Evolutionary conservation across 2,113 vertebrate genomes (phyloP).

Genomic region (Chionomys nivalis): DNA sequence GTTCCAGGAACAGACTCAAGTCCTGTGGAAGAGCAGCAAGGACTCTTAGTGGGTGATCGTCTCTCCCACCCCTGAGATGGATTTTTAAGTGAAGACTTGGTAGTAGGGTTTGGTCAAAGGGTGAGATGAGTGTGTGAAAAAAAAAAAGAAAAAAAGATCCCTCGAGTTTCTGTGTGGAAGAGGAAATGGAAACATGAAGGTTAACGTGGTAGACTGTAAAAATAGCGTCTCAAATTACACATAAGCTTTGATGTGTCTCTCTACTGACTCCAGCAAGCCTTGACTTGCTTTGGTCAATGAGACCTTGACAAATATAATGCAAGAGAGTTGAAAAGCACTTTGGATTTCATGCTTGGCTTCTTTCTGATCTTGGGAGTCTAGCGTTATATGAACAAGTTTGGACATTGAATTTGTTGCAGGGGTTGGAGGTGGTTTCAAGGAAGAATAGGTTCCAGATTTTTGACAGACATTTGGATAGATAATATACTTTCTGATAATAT

Average conservation of each 20-base stretch:
- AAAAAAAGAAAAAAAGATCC: not conserved
- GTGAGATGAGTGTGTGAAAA: not conserved
- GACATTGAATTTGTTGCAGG: slow-evolving; percentile 16
- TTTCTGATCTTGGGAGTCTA: not conserved
- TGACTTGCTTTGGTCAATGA: not conserved
- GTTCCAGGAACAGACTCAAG: not conserved
- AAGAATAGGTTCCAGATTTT: not conserved
- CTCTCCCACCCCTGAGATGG: not conserved
- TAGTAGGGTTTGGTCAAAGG: not conserved
- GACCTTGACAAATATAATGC: not conserved
- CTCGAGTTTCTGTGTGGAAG: not conserved
- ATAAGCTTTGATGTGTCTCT: not conserved
- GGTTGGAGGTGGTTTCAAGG: not conserved
- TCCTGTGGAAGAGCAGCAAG: not conserved
- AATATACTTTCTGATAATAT: not conserved
- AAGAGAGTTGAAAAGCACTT: not conserved
- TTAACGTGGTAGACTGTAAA: not conserved
- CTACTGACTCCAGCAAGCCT: not conserved
- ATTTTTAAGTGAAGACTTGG: not conserved
- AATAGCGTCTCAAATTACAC: not conserved
- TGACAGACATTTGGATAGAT: not conserved
- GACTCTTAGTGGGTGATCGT: too few relatives aligned
- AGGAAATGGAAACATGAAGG: not conserved
- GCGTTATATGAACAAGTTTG: not conserved
- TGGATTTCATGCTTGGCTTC: not conserved